phyloP scores from a whole-genome alignment of 2,888 invertebrate species.

The Aethes cnicana region DNA sequence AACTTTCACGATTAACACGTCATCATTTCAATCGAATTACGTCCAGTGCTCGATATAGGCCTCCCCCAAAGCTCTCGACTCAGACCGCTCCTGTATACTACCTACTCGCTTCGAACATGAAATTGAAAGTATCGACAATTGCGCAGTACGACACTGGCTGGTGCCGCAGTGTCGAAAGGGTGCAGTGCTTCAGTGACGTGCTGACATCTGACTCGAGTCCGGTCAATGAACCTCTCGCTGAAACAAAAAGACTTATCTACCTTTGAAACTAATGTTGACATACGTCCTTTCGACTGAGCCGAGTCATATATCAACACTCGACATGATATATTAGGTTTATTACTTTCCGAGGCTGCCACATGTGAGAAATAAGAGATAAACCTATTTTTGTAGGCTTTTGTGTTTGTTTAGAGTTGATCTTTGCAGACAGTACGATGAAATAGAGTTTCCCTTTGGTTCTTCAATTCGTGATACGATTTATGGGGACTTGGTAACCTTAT shows the following conservation, averaged over 20 bases:
- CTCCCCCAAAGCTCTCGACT: too few species aligned
- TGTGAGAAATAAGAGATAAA: slow-evolving; percentile 16
- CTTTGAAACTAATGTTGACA: background rate
- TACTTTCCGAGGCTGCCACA: slow-evolving; percentile 3
- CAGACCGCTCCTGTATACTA: too few species aligned
- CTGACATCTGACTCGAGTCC: slow-evolving; percentile 70
- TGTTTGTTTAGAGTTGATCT: background rate
- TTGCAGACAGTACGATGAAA: too few species aligned
- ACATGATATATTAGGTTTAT: slow-evolving; percentile 25
- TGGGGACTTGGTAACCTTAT: too few species aligned
- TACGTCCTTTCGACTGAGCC: background rate
- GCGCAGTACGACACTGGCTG: slow-evolving; percentile 49
- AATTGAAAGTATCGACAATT: slow-evolving; percentile 9
- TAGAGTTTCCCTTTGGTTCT: too few species aligned
- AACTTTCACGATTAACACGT: too few species aligned
- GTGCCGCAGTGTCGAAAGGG: slow-evolving; percentile 78
- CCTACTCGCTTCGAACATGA: too few species aligned
- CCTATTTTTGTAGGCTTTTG: background rate
- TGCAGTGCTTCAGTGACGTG: slow-evolving; percentile 69
- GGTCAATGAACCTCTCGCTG: slow-evolving; percentile 61
- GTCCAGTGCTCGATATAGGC: too few species aligned
- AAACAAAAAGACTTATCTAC: slow-evolving; percentile 7
- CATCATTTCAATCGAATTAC: too few species aligned
- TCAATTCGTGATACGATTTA: too few species aligned
- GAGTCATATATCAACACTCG: slow-evolving; percentile 8